Base-by-base conservation (phyloP, 2,888 invertebrate genomes). In the Smittia aterrima region DNA sequence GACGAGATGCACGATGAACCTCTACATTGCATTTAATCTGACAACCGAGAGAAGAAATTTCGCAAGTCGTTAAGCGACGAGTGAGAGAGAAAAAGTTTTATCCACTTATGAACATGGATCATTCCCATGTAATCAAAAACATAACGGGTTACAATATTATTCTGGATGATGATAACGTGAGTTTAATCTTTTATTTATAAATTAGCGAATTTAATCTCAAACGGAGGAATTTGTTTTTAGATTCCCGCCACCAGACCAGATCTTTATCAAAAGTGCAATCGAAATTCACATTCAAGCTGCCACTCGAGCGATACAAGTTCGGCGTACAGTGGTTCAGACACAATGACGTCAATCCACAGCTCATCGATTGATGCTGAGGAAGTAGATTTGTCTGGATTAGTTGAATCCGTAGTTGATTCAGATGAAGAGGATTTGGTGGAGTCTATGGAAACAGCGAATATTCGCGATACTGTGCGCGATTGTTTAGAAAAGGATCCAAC, bases 401-500 rank as follows among this genome's bases (percentile, higher is more conserved):
- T 94, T 1, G 98, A 98, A 85, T 96, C 96, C 77, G 91, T 95
- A 78, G 97, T 97, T 6, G 97, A 97, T 83, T 96, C 95, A 58
- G 96, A 97, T 84, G 96, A 96, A 81, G 95, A 95, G 80, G 97
- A 96, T 83, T 86, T 95, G 77, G 93, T 92, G 64, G 94, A 95
- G 81, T 92, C 92, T 82, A 92, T 93, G 89, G 93, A 94, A 22
- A 67, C 9, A 40, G 58, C 54, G 1, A 67, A 74, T 13, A 58
- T 95, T 11, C 88, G 96, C 76, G 98, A 99, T 85, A 92, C 95
- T 76, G 96, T 99, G 11, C 87, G 98, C 76, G 98, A 99, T 84
- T 98, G 98, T 82, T 87, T 99, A 77, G 98, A 98, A 82, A 98
- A 98, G 83, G 97, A 98, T 82, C 98, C 98, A 13, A 89, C 91